These are phyloP conservation scores for Tholera decimalis DNA, from an alignment of 2,888 invertebrate genomes.

Conservation along the genomic window DNA sequence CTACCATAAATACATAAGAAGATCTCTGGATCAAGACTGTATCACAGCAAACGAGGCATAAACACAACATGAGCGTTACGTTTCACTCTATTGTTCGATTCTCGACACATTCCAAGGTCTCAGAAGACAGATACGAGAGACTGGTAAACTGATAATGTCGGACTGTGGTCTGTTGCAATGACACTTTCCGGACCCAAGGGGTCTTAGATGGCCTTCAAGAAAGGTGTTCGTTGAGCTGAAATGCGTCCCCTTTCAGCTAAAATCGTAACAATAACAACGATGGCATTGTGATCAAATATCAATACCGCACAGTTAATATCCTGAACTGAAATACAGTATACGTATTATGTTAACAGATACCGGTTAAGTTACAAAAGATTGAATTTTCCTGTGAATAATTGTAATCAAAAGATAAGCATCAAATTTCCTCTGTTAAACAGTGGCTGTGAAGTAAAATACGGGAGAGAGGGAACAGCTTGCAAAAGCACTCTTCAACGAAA, in stretches of 20 bases:
- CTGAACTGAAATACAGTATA: slow-evolving; percentile 14
- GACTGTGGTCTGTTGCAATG: slow-evolving; percentile 44
- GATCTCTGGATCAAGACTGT: slow-evolving; percentile 50
- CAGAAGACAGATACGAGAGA: slow-evolving; percentile 53
- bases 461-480: slow-evolving; percentile 14
- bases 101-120: slow-evolving; percentile 58
- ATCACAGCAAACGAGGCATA: slow-evolving; percentile 58
- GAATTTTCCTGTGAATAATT: slow-evolving; percentile 17
- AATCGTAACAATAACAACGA: slow-evolving; percentile 43
- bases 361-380: slow-evolving; percentile 13
- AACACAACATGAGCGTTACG: slow-evolving; percentile 49
- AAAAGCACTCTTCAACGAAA: slow-evolving; percentile 29
- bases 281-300: slow-evolving; percentile 29
- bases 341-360: slow-evolving; percentile 17
- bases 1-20: slow-evolving; percentile 37
- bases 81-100: slow-evolving; percentile 56
- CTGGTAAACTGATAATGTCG: slow-evolving; percentile 60
- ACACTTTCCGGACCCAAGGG: slow-evolving; percentile 61
- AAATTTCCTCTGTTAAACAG: slow-evolving; percentile 46
- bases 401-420: slow-evolving; percentile 56
- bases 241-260: slow-evolving; percentile 33
- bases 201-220: slow-evolving; percentile 38
- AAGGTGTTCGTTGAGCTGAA: slow-evolving; percentile 40
- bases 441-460: slow-evolving; percentile 23
- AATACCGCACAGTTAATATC: slow-evolving; percentile 38